These are phyloP conservation scores for Drosophila subobscura DNA, from an alignment of 1,140 invertebrate species.

Conservation along the genomic window DNA sequence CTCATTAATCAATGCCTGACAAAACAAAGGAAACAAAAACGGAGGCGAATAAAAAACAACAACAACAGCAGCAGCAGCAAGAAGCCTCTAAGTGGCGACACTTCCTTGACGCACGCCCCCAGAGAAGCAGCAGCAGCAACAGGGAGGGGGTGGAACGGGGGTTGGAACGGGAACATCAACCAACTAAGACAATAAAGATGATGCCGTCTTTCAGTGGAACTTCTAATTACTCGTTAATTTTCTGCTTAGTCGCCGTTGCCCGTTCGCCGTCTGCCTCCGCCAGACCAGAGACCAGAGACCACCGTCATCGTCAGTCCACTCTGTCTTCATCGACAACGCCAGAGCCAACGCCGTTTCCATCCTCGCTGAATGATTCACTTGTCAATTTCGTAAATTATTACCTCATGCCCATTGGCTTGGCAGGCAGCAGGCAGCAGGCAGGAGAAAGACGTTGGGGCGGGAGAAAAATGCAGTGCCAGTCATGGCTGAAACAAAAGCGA, in stretches of 20 bases:
- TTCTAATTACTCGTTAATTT: constrained; percentile 80
- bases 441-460: constrained; percentile 18
- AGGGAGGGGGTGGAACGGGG: neutral
- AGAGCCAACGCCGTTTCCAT: neutral
- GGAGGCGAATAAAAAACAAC: constrained; percentile 24
- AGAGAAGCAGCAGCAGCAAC: constrained; percentile 8
- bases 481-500: constrained; percentile 58
- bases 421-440: constrained; percentile 6
- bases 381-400: constrained; percentile 79
- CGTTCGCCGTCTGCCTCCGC: too few relatives aligned
- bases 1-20: constrained; percentile 67
- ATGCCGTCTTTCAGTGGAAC: constrained; percentile 64
- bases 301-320: constrained; percentile 15
- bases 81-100: constrained; percentile 65
- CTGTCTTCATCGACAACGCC: neutral
- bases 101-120: constrained; percentile 55
- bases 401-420: constrained; percentile 54
- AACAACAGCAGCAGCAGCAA: constrained; percentile 52
- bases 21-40: constrained; percentile 50
- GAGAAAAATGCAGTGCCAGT: constrained; percentile 52
- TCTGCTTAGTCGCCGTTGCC: constrained; percentile 47
- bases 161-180: constrained; percentile 4
- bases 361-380: constrained; percentile 65
- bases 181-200: constrained; percentile 60
- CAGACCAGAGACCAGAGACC: constrained; percentile 8